A percentile compares a stretch with the other conserved stretches of the same genome.
Conservation (phyloP, 2,797 vertebrate species). For the Prunella strophiata region DNA sequence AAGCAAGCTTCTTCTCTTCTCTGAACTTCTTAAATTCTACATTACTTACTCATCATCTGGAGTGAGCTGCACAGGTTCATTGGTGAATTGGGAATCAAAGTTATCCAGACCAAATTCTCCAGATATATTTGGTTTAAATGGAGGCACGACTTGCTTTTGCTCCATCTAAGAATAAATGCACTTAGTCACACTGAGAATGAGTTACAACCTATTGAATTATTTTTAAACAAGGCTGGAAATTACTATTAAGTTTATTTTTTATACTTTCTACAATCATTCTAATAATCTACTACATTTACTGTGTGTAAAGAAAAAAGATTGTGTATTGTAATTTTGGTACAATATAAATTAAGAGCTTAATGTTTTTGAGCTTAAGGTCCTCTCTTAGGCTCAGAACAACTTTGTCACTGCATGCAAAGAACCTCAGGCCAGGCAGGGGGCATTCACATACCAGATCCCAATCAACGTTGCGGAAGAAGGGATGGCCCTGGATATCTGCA, state of each 20-base stretch:
- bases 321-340: not conserved
- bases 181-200: not conserved
- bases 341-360: not conserved
- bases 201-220: not conserved
- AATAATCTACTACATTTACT: not conserved
- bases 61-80: slow-evolving; percentile 98
- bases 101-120: slow-evolving; percentile 98
- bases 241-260: not conserved
- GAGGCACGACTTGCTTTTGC: slow-evolving; percentile 97
- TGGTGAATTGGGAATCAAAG: slow-evolving; percentile 98
- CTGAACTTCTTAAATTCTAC: not conserved
- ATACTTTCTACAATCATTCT: not conserved
- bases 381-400: not conserved
- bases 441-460: slow-evolving; percentile 92
- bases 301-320: not conserved
- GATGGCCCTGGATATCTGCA: slow-evolving; percentile 96
- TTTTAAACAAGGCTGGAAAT: not conserved
- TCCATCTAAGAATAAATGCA: slow-evolving; percentile 88
- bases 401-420: not conserved
- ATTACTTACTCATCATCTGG: slow-evolving; percentile 96
- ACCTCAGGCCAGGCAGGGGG: not conserved
- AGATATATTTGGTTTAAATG: slow-evolving; percentile 99
- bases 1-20: not conserved
- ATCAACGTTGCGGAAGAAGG: slow-evolving; percentile 96
- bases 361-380: not conserved